Conservation (phyloP, 2,797 vertebrate genomes). For the Gymnothorax reevesii region DNA sequence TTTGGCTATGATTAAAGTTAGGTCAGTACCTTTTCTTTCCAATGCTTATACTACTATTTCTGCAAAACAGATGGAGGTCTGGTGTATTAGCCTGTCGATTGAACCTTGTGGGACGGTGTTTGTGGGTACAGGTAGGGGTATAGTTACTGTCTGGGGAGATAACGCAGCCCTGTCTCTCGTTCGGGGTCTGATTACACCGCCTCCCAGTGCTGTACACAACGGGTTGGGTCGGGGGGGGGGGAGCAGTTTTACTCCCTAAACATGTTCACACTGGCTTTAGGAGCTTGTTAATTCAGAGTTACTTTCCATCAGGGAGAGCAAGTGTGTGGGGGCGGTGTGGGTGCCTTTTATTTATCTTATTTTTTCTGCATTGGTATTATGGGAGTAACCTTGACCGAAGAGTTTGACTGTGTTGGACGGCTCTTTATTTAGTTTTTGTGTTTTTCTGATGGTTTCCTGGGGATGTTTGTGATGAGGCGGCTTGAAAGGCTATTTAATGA, state of each 20-base stretch:
- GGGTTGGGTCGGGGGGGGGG: background rate
- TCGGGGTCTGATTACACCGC: slow-evolving; percentile 13
- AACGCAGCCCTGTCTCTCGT: background rate
- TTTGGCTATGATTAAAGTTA: slow-evolving; percentile 80
- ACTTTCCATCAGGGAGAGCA: slow-evolving; percentile 12
- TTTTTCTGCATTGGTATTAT: slow-evolving; percentile 41
- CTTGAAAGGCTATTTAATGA: background rate
- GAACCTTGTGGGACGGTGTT: slow-evolving; percentile 51
- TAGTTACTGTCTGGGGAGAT: slow-evolving; percentile 36
- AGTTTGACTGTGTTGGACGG: slow-evolving; percentile 10
- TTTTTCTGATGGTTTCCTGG: background rate
- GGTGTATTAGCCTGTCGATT: slow-evolving; percentile 66
- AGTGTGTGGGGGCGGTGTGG: slow-evolving; percentile 16
- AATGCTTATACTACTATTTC: slow-evolving; percentile 56
- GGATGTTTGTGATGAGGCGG: background rate
- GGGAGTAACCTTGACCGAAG: slow-evolving; percentile 18
- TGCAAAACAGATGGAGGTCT: slow-evolving; percentile 65
- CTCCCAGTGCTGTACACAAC: slow-evolving; percentile 17
- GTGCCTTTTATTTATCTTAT: background rate
- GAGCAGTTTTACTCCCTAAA: slow-evolving; percentile 13
- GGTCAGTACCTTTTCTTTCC: slow-evolving; percentile 65
- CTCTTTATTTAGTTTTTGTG: slow-evolving; percentile 2
- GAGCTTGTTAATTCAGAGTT: slow-evolving; percentile 22
- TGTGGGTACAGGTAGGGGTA: slow-evolving; percentile 45
- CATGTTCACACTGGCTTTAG: slow-evolving; percentile 35